Evolutionary conservation across 2,113 vertebrate species (phyloP).

Genomic region (Platanista minor): DNA sequence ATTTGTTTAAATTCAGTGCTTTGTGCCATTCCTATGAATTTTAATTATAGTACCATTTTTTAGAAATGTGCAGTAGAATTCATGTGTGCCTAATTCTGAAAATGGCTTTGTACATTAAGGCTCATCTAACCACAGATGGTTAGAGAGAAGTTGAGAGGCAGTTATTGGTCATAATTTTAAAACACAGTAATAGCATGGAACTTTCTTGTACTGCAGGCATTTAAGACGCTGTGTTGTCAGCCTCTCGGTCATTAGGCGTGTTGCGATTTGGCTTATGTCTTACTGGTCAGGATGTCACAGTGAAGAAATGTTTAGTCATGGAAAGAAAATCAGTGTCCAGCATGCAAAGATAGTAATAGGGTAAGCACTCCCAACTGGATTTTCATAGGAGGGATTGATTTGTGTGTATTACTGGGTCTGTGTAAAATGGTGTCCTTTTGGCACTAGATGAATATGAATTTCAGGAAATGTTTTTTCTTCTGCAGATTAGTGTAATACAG

Average conservation of each 20-base stretch:
- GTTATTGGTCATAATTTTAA: constrained; percentile 24
- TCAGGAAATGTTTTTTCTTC: constrained; percentile 67
- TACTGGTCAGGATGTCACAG: constrained; percentile 47
- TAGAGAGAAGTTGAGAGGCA: constrained; percentile 25
- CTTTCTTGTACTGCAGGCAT: constrained; percentile 51
- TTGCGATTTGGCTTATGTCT: constrained; percentile 65
- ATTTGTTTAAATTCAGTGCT: neutral
- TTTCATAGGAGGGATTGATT: constrained; percentile 42
- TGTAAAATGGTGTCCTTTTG: constrained; percentile 72
- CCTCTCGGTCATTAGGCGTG: constrained; percentile 40
- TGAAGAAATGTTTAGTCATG: constrained; percentile 31
- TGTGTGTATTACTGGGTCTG: constrained; percentile 44
- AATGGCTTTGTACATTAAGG: constrained; percentile 29
- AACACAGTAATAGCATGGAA: constrained; percentile 30
- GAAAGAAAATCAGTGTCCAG: constrained; percentile 57
- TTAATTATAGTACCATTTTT: constrained; percentile 47
- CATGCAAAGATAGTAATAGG: constrained; percentile 48
- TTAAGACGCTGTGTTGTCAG: constrained; percentile 17
- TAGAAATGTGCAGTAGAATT: constrained; percentile 33
- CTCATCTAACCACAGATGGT: constrained; percentile 42
- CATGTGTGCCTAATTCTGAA: constrained; percentile 38
- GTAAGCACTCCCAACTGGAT: constrained; percentile 62
- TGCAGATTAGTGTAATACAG: constrained; percentile 61
- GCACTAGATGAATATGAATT: constrained; percentile 71
- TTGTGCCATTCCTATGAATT: neutral